A percentile compares a stretch with the other conserved stretches of the same genome.
These are phyloP conservation scores for Morpho achilles DNA, from an alignment of 2,888 invertebrate genomes.

Conservation along the genomic window DNA sequence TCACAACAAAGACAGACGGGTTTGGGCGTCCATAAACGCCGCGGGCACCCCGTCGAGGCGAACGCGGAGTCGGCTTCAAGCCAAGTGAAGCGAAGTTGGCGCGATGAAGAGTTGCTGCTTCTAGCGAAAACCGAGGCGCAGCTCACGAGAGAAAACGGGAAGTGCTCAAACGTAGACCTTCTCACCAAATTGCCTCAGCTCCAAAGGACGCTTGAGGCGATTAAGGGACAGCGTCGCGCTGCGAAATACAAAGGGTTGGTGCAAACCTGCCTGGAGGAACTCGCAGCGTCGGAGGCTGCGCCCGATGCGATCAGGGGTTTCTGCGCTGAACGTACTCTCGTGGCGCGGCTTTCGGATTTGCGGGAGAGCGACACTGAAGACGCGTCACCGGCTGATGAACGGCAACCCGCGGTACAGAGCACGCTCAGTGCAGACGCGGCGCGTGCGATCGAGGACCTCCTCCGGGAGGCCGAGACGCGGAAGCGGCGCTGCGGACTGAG, in stretches of 20 bases:
- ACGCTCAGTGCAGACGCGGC: conserved; percentile 1
- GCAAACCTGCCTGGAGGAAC: too few relatives aligned
- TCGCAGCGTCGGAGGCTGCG: too few relatives aligned
- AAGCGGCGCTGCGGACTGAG: conserved; percentile 3
- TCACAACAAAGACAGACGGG: conserved; percentile 21
- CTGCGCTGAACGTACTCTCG: neutral
- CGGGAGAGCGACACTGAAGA: neutral
- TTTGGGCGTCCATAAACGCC: conserved; percentile 21
- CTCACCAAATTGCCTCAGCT: too few relatives aligned
- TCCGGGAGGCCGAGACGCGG: conserved; percentile 6
- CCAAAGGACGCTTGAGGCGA: too few relatives aligned
- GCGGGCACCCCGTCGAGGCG: conserved; percentile 24
- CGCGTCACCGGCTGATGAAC: neutral
- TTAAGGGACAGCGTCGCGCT: too few relatives aligned
- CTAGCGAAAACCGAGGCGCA: too few relatives aligned
- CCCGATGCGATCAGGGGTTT: neutral
- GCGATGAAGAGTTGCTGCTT: conserved; percentile 23
- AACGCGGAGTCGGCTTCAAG: conserved; percentile 24
- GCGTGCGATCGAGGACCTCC: neutral
- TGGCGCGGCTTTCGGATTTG: neutral
- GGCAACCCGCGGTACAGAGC: neutral
- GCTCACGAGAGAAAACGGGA: too few relatives aligned
- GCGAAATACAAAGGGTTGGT: too few relatives aligned
- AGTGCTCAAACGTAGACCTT: too few relatives aligned
- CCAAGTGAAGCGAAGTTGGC: conserved; percentile 27